Conservation (phyloP, 2,113 vertebrate genomes). For the Siniperca chuatsi region DNA sequence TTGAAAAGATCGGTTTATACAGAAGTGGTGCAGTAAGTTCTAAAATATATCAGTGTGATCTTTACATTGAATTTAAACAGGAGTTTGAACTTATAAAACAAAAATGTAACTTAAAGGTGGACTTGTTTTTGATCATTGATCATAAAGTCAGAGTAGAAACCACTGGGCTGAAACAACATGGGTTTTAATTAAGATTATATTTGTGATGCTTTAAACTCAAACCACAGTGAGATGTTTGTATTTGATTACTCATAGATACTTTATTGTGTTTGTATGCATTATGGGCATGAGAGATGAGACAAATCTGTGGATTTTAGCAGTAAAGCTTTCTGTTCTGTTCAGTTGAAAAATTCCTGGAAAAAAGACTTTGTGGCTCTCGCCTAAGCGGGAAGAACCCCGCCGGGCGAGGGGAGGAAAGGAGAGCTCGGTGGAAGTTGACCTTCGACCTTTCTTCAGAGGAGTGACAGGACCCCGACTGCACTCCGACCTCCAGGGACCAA, state of each 20-base stretch:
- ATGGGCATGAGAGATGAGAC: neutral
- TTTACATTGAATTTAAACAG: too few relatives aligned
- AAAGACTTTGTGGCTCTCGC: conserved; percentile 30
- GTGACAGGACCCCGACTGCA: conserved; percentile 80
- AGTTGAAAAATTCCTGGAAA: conserved; percentile 11
- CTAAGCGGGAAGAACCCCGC: conserved; percentile 67
- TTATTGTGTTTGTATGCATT: too few relatives aligned
- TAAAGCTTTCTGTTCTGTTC: neutral
- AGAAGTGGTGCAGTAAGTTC: too few relatives aligned
- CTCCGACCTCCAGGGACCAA: conserved; percentile 76
- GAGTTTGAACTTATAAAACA: too few relatives aligned
- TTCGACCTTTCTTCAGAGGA: conserved; percentile 76
- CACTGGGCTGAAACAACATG: neutral
- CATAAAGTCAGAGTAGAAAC: neutral
- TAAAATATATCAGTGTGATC: too few relatives aligned
- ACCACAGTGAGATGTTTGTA: neutral
- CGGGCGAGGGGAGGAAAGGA: conserved; percentile 68
- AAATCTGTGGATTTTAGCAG: neutral
- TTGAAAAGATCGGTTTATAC: too few relatives aligned
- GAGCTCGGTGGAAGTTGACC: conserved; percentile 80
- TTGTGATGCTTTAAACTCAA: neutral
- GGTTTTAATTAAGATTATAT: neutral
- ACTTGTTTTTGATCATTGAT: too few relatives aligned
- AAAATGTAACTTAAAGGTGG: too few relatives aligned
- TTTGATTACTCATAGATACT: neutral